Base-by-base conservation (phyloP, 1,140 invertebrate species). In the Musca vetustissima region DNA sequence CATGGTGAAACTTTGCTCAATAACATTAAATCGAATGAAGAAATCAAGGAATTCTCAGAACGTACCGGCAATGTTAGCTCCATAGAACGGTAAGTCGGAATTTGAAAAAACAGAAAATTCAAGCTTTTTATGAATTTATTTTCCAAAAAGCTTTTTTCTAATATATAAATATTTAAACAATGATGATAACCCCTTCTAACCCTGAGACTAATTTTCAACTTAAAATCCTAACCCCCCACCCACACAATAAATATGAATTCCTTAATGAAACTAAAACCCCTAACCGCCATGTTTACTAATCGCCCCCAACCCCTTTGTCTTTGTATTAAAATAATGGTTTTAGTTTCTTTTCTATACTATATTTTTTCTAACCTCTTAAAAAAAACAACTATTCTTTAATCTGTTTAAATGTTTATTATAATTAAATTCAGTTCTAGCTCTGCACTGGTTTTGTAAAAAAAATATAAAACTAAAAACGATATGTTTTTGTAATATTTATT, bases 1-100 rank as follows among this genome's bases (percentile, higher is more conserved):
- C 93, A 96, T 77, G 95, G 95, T 47, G 93, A 96, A 83, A 87
- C 89, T 49, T 84, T 97, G 66, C 85, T 96, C 28, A 85, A 88
- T 70, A 89, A 89, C 74, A 90, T 92, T 52, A 84, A 87, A 74
- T 84, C 84, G 21, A 83, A 84, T 83, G 76, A 84, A 77, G 75
- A 87, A 84, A 84, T 85, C 77, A 83, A 85, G 83, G 76, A 80
- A 77, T 85, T 87, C 75, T 86, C 83, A 61, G 86, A 87, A 78
- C 87, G 92, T 83, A 90, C 90, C 66, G 93, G 94, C 74, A 97
- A 98, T 86, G 93, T 97, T 57, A 91, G 94, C 69, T 91, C 95
- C 66, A 91, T 98, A 70, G 94, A 98, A 85, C 92, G 94, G 92
- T 94, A 84, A 71, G 68, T 74, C 57, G 32, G 49, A n/a, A 66